These are phyloP conservation scores for Trimorus sp. DNA, from an alignment of 2,888 invertebrate genomes.

Conservation along the genomic window DNA sequence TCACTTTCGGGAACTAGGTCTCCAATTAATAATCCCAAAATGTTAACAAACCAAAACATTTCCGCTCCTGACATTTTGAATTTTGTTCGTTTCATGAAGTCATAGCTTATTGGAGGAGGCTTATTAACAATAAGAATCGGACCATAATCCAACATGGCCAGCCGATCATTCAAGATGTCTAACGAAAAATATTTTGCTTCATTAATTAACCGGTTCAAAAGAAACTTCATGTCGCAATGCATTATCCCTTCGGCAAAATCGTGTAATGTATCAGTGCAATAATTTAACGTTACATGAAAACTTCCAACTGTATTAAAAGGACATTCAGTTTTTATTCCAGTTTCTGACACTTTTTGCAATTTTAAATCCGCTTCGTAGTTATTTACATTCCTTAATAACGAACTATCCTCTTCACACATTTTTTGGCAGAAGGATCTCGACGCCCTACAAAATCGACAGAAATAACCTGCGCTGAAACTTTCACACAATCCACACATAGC, in stretches of 20 bases:
- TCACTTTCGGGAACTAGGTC: slow-evolving; percentile 29
- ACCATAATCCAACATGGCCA: slow-evolving; percentile 11
- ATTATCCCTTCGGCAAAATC: slow-evolving; percentile 24
- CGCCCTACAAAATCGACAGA: slow-evolving; percentile 29
- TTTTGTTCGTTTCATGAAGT: slow-evolving; percentile 20
- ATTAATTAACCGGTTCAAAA: slow-evolving; percentile 10
- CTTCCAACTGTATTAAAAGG: slow-evolving; percentile 17
- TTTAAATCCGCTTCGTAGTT: slow-evolving; percentile 21
- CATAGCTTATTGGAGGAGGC: not conserved
- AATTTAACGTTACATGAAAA: slow-evolving; percentile 25
- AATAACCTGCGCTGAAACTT: slow-evolving; percentile 30
- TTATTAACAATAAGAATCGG: slow-evolving; percentile 5
- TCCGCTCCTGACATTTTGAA: slow-evolving; percentile 31
- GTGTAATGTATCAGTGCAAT: slow-evolving; percentile 21
- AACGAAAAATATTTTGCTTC: slow-evolving; percentile 10
- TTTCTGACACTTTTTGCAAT: slow-evolving; percentile 3
- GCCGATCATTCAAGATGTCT: slow-evolving; percentile 1
- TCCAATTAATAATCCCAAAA: slow-evolving; percentile 30
- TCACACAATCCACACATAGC: slow-evolving; percentile 17
- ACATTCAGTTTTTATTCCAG: slow-evolving; percentile 19
- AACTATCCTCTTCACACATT: slow-evolving; percentile 22
- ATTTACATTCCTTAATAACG: not conserved
- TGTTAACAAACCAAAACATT: slow-evolving; percentile 26
- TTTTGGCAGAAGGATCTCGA: not conserved
- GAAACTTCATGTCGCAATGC: slow-evolving; percentile 6